Percentiles rank a stretch among this genome's conserved stretches.
phyloP scores from a whole-genome alignment of 2,888 invertebrate genomes.

The Amorpha juglandis region DNA sequence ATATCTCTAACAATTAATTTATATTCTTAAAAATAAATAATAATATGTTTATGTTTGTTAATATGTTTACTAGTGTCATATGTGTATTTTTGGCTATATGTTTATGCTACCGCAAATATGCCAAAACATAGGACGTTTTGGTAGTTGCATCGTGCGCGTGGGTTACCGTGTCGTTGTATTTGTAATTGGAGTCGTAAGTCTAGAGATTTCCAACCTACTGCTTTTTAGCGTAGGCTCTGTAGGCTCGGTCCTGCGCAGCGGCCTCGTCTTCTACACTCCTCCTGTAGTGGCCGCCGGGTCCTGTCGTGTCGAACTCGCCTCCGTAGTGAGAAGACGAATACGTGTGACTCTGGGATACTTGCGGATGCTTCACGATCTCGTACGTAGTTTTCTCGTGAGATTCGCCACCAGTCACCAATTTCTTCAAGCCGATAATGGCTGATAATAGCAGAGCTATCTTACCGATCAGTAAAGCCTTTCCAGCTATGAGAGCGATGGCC shows the following conservation, averaged over 20 bases:
- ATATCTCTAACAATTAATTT: slow-evolving; percentile 31
- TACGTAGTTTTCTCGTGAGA: slow-evolving; percentile 92
- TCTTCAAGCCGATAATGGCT: slow-evolving; percentile 91
- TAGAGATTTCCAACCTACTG: slow-evolving; percentile 65
- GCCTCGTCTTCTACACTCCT: slow-evolving; percentile 85
- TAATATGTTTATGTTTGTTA: slow-evolving; percentile 25
- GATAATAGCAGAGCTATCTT: slow-evolving; percentile 92
- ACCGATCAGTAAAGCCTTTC: slow-evolving; percentile 91
- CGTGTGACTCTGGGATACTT: slow-evolving; percentile 90
- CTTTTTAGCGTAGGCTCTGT: slow-evolving; percentile 80
- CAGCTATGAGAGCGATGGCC: slow-evolving; percentile 90
- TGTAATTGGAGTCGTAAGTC: slow-evolving; percentile 62
- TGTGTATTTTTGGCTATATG: slow-evolving; percentile 26
- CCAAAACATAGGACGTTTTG: slow-evolving; percentile 26
- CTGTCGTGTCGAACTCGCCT: slow-evolving; percentile 84
- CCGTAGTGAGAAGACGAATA: slow-evolving; percentile 89
- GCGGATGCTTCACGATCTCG: slow-evolving; percentile 94
- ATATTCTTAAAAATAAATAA: slow-evolving; percentile 43
- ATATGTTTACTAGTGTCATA: slow-evolving; percentile 37
- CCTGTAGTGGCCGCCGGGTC: slow-evolving; percentile 85
- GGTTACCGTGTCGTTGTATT: slow-evolving; percentile 24
- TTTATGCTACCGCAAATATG: slow-evolving; percentile 8
- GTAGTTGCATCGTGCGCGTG: slow-evolving; percentile 25
- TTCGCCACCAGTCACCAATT: slow-evolving; percentile 87
- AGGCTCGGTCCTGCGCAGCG: slow-evolving; percentile 86